Evolutionary conservation across 2,113 vertebrate genomes (phyloP).

Genomic region (Zeus faber): DNA sequence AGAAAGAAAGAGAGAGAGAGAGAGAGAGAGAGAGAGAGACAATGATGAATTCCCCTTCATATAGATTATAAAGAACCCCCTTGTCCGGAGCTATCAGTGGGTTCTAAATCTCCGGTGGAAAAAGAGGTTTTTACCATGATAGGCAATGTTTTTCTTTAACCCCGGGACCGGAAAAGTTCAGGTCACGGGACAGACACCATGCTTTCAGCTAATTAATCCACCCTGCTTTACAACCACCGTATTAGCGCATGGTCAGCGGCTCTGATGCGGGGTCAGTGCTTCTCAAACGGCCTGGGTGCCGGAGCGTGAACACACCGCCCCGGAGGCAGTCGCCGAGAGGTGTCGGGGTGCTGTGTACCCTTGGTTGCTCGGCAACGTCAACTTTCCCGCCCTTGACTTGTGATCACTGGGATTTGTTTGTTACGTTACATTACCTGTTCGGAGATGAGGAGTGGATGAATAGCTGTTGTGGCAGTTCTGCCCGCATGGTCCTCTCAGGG

Average conservation of each 20-base stretch:
- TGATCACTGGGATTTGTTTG: no score
- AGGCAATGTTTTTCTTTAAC: conserved; percentile 42
- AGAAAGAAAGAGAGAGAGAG: neutral
- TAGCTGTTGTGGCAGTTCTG: no score
- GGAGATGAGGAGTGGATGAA: no score
- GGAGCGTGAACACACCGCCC: conserved; percentile 46
- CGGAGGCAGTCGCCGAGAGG: conserved; percentile 38
- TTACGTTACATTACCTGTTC: no score
- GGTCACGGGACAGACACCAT: conserved; percentile 28
- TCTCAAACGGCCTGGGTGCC: conserved; percentile 41
- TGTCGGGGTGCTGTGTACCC: no score
- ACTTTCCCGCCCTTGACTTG: no score
- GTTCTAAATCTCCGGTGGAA: conserved; percentile 22
- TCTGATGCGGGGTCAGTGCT: conserved; percentile 59
- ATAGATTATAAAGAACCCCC: no score
- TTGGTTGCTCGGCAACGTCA: no score
- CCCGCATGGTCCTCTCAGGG: no score
- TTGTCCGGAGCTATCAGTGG: neutral
- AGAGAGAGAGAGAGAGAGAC: conserved; percentile 11
- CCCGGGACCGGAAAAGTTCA: conserved; percentile 47
- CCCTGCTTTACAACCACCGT: conserved; percentile 58
- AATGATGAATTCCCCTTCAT: conserved; percentile 2
- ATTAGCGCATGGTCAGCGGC: conserved; percentile 53
- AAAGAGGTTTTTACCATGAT: conserved; percentile 14
- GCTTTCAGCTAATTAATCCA: conserved; percentile 63